Evolutionary conservation across 1,140 invertebrate genomes (phyloP).

Genomic region (Cyclina sinensis): DNA sequence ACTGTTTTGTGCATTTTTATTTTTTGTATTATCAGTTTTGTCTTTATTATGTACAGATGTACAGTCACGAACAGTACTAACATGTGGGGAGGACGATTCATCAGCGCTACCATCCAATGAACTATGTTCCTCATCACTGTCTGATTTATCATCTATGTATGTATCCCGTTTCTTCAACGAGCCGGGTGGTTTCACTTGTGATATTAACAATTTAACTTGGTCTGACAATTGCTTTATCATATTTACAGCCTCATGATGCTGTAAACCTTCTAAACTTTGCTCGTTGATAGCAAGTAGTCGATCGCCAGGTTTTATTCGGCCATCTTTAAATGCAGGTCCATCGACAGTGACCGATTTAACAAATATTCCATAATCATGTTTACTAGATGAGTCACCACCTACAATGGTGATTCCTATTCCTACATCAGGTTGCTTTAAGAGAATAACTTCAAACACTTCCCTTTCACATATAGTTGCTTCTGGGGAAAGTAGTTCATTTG

Average conservation of each 20-base stretch:
- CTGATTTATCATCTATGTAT: slow-evolving; percentile 44
- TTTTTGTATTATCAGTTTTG: neutral
- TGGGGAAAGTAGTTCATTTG: slow-evolving; percentile 75
- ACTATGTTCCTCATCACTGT: slow-evolving; percentile 40
- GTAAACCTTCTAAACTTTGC: slow-evolving; percentile 91
- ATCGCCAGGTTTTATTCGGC: slow-evolving; percentile 91
- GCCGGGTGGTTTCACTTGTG: slow-evolving; percentile 87
- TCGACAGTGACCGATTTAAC: slow-evolving; percentile 92
- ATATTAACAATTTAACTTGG: slow-evolving; percentile 91
- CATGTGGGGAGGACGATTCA: neutral
- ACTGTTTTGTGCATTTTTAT: slow-evolving; percentile 57
- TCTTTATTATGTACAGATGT: slow-evolving; percentile 53
- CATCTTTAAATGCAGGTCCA: slow-evolving; percentile 91
- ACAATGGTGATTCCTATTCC: slow-evolving; percentile 87
- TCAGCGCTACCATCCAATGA: slow-evolving; percentile 37
- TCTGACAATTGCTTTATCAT: slow-evolving; percentile 91
- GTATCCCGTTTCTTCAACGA: slow-evolving; percentile 70
- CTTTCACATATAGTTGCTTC: slow-evolving; percentile 65
- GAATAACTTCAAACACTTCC: slow-evolving; percentile 77
- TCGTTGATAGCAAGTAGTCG: slow-evolving; percentile 94
- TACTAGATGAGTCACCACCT: slow-evolving; percentile 92
- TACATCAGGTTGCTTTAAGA: slow-evolving; percentile 78
- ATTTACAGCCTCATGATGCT: slow-evolving; percentile 91
- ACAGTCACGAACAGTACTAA: slow-evolving; percentile 39
- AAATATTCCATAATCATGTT: slow-evolving; percentile 92